These are phyloP conservation scores for Alviniconcha strummeri DNA, from an alignment of 2,888 invertebrate species.

Conservation along the genomic window DNA sequence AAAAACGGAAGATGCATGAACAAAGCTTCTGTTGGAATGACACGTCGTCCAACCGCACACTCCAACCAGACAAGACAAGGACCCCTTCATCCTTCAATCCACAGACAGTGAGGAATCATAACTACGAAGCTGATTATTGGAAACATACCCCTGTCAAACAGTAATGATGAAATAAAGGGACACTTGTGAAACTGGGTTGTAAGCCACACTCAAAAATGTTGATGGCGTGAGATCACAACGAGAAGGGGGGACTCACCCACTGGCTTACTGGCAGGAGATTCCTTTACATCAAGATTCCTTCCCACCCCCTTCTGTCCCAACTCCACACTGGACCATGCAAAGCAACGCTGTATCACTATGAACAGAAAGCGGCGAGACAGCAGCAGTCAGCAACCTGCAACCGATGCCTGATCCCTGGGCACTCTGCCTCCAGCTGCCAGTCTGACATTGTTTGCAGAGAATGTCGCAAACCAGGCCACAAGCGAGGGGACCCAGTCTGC, in stretches of 20 bases:
- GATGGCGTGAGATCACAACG: not conserved
- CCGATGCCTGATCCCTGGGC: not conserved
- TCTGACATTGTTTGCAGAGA: not conserved
- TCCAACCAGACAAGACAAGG: not conserved
- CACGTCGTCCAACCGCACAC: not conserved
- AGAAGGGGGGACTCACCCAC: not conserved
- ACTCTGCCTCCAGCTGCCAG: not conserved
- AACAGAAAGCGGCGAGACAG: not conserved
- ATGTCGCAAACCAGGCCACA: no score
- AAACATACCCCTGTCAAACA: not conserved
- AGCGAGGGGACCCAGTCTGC: no score
- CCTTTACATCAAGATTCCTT: not conserved
- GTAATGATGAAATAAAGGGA: not conserved
- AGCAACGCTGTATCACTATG: not conserved
- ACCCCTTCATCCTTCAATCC: not conserved
- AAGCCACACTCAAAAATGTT: no score
- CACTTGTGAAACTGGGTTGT: no score
- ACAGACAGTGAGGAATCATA: not conserved
- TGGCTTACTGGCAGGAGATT: not conserved
- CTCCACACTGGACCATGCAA: not conserved
- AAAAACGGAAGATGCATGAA: not conserved
- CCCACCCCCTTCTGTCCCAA: not conserved
- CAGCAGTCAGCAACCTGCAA: not conserved
- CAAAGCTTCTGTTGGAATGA: not conserved
- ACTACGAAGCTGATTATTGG: not conserved